Evolutionary conservation across 2,888 invertebrate species (phyloP).

Genomic region (Onthophagus sagittarius): DNA sequence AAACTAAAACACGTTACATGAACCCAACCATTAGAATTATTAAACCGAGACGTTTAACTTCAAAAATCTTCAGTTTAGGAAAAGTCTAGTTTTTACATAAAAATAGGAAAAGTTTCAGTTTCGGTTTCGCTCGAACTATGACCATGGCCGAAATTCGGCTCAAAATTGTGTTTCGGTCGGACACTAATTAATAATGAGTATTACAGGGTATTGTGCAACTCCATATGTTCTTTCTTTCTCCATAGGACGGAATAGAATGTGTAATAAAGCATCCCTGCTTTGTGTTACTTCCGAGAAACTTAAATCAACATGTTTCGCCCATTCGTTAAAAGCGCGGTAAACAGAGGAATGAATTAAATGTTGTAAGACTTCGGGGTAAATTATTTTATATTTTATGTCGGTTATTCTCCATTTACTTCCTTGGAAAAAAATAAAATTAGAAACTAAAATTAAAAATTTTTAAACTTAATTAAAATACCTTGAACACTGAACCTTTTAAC

Average conservation of each 20-base stretch:
- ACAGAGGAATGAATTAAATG: background rate
- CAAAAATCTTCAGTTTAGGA: too few relatives aligned
- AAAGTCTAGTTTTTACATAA: too few relatives aligned
- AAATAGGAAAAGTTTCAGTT: too few relatives aligned
- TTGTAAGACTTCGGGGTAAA: background rate
- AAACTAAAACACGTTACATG: too few relatives aligned
- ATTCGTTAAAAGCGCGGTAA: background rate
- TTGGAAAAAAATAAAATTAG: background rate
- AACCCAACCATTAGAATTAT: too few relatives aligned
- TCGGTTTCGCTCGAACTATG: too few relatives aligned
- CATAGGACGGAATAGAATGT: background rate
- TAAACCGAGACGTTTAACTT: too few relatives aligned
- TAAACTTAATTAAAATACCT: background rate
- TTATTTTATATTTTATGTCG: background rate
- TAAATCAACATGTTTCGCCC: background rate
- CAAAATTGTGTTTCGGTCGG: too few relatives aligned
- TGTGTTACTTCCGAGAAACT: background rate
- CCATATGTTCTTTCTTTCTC: background rate
- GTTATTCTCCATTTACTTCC: background rate
- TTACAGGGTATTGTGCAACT: background rate
- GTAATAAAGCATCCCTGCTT: background rate
- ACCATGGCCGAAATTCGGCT: too few relatives aligned
- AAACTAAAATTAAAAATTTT: background rate
- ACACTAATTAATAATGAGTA: too few relatives aligned
- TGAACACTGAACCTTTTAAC: background rate